Evolutionary conservation across 2,797 vertebrate species (phyloP), one percentile per base, ranked within the genome.

Genomic region (Gallirallus australis): DNA sequence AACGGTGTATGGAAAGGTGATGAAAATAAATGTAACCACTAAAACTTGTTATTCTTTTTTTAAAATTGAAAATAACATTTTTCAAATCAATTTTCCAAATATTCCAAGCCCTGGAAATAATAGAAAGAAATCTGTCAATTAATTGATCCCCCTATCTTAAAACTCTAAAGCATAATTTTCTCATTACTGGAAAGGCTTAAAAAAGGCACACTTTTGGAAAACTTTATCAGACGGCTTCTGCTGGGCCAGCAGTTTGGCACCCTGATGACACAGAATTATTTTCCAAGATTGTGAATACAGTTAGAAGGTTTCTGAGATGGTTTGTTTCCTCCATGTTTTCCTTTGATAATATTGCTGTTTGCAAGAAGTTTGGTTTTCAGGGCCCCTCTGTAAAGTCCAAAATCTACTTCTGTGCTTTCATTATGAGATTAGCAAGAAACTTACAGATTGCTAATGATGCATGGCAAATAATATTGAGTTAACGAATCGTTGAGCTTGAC

Each of bases 1-100:
- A 77, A 20, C 8, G 10, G 1, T 27, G 11, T 19, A 47, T 1
- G 0, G 31, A 81, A 86, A 81, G 6, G 17, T 25, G 1, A 11
- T 42, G 18, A 90, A 89, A 82, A 82, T 30, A 82, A 85, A 50
- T 4, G 20, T 11, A 48, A 6, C 24, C 11, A 53, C 8, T 11
- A 68, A 66, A 77, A 72, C 4, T 3, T 60, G 6, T 2, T 64
- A 21, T 30, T n/a, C 3, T 48, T 86, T 42, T 59, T 65, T n/a
- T 25, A 37, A 42, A 64, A 63, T 19, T 70, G 6, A 85, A 90
- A 71, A 3, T 5, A 33, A 17, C 8, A 33, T 71, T 75, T 70
- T 87, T 12, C 30, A 50, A 33, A 52, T n/a, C 33, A 59, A 39
- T 89, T 85, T 66, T 53, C 31, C 9, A 83, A 47, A 6, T 71